Base-by-base conservation (phyloP, 1,140 invertebrate species). In the Periplaneta americana region DNA sequence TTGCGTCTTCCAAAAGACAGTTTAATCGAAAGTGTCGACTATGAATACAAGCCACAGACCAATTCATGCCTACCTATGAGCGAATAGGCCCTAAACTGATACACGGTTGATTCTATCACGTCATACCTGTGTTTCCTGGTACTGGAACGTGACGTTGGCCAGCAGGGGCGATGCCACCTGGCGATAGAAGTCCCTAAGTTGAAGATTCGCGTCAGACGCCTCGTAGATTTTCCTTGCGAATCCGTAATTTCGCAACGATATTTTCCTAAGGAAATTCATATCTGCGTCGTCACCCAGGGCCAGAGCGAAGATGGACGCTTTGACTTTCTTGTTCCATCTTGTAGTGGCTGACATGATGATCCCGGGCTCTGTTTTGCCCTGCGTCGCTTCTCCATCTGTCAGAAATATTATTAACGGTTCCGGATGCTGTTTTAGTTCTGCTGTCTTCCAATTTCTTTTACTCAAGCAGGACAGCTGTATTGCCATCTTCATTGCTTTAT, bases 371-470 rank as follows among this genome's bases (percentile, higher is more conserved):
- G 66, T 80, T 5, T 2, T 28, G 13, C 13, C 2, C 93, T 1
- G 91, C 87, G 9, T 94, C 5, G 94, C 90, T 82, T 94, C 90
- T 57, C 94, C 94, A 85, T 95, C 94, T 0, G 94, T 95, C 66
- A 95, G 86, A 87, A 95, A 95, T 34, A 95, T 91, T 10, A 95
- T 91, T 74, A 95, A 90, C 0, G 93, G 90, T 84, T 92, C 91
- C 28, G 88, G 85, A 17, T 35, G 76, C n/a, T n/a, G n/a, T n/a
- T n/a, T n/a, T n/a, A n/a, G n/a, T n/a, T n/a, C n/a, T n/a, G n/a
- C n/a, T n/a, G n/a, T n/a, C n/a, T n/a, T n/a, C n/a, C n/a, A n/a
- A n/a, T n/a, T n/a, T n/a, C n/a, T n/a, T n/a, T n/a, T n/a, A n/a
- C n/a, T n/a, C n/a, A n/a, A n/a, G n/a, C n/a, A n/a, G n/a, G n/a